Conservation (phyloP, 2,888 invertebrate species). For the Aphodius sticticus region DNA sequence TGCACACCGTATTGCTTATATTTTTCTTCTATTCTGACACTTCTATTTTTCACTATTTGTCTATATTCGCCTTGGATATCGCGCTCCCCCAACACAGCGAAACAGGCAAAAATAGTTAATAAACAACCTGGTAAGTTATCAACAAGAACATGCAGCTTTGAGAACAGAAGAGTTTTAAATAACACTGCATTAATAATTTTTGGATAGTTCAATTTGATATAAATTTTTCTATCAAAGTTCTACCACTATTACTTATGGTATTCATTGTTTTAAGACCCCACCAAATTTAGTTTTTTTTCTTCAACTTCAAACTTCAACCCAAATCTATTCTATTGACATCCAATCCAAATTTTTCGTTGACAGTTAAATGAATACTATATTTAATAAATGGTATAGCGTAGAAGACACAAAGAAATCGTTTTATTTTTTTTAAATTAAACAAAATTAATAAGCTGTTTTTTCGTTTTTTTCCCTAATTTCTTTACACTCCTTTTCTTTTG, state of each 20-base stretch:
- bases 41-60: conserved; percentile 64
- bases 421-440: conserved; percentile 34
- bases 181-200: conserved; percentile 52
- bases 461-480: conserved; percentile 32
- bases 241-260: conserved; percentile 33
- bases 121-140: conserved; percentile 63
- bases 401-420: conserved; percentile 16
- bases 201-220: conserved; percentile 28
- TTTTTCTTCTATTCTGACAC: conserved; percentile 63
- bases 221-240: conserved; percentile 31
- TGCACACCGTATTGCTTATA: conserved; percentile 59
- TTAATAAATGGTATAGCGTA: conserved; percentile 31
- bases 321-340: conserved; percentile 9
- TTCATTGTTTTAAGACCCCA: conserved; percentile 22
- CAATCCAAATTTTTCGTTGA: neutral
- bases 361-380: conserved; percentile 30
- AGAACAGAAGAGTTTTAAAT: conserved; percentile 55
- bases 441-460: conserved; percentile 40
- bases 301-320: neutral
- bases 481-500: conserved; percentile 21
- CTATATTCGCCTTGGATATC: conserved; percentile 62
- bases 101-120: conserved; percentile 62
- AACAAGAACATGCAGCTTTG: conserved; percentile 59
- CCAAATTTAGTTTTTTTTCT: neutral
- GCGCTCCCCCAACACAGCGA: conserved; percentile 60